Conservation (phyloP, 2,888 invertebrate species). For the Bimastos eiseni region DNA sequence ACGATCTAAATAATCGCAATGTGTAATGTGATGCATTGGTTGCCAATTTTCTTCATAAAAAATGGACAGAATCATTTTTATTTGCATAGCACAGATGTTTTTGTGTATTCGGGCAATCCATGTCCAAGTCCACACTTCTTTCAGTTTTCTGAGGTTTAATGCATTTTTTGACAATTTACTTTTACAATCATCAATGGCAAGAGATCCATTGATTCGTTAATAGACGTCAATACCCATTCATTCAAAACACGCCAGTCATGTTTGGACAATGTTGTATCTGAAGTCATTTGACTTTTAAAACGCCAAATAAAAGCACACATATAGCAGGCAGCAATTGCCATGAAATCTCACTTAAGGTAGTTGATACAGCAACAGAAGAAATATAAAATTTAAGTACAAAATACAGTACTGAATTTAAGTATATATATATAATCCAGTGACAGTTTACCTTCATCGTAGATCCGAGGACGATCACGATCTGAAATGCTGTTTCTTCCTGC, state of each 20-base stretch:
- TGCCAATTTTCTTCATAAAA: neutral
- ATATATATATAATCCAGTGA: neutral
- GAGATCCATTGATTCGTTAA: neutral
- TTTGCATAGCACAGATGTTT: neutral
- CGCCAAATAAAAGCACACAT: neutral
- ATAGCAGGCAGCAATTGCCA: neutral
- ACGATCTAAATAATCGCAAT: neutral
- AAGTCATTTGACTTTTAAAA: neutral
- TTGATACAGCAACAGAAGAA: neutral
- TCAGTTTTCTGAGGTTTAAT: neutral
- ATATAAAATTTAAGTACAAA: no score
- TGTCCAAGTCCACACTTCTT: neutral
- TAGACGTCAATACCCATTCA: neutral
- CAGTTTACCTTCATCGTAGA: constrained; percentile 4
- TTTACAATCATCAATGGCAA: neutral
- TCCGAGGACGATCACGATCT: constrained; percentile 3
- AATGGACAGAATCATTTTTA: neutral
- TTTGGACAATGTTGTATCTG: neutral
- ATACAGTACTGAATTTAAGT: no score
- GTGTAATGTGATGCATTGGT: neutral
- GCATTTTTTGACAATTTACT: neutral
- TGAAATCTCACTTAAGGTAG: neutral
- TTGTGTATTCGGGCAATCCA: neutral
- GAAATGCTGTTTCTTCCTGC: neutral
- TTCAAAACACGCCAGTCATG: neutral